These are phyloP conservation scores for Penaeus japonicus DNA, from an alignment of 1,140 invertebrate genomes.

Conservation along the genomic window DNA sequence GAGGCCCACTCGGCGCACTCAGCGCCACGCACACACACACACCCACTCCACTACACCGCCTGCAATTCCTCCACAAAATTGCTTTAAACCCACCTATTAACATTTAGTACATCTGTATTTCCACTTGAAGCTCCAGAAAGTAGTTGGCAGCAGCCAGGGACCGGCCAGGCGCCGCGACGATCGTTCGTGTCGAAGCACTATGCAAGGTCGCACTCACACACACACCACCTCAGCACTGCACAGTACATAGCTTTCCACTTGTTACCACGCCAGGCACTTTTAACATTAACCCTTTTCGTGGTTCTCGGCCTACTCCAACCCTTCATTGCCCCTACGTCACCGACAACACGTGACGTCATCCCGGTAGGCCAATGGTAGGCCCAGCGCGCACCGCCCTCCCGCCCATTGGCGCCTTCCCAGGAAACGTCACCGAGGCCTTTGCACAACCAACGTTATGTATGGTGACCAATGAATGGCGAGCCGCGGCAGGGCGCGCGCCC, in stretches of 20 bases:
- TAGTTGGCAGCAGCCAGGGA: neutral
- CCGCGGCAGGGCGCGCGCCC: slow-evolving; percentile 9
- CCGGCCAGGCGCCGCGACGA: too few species aligned
- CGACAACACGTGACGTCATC: neutral
- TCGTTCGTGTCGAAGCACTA: neutral
- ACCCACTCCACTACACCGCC: slow-evolving; percentile 4
- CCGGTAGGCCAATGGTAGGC: slow-evolving; percentile 41
- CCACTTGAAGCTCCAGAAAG: neutral
- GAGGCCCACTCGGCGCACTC: slow-evolving; percentile 29
- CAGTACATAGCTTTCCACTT: slow-evolving; percentile 48
- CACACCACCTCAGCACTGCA: slow-evolving; percentile 11
- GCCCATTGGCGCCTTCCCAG: slow-evolving; percentile 30
- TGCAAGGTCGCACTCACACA: neutral
- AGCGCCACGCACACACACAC: slow-evolving; percentile 8
- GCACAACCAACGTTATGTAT: slow-evolving; percentile 46
- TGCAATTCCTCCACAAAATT: slow-evolving; percentile 29
- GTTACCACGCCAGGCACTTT: slow-evolving; percentile 50
- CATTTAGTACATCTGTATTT: slow-evolving; percentile 37
- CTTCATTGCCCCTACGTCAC: slow-evolving; percentile 37
- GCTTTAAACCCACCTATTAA: slow-evolving; percentile 47
- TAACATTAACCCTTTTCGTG: slow-evolving; percentile 51
- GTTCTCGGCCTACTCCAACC: slow-evolving; percentile 49
- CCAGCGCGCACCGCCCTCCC: neutral
- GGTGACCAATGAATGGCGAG: slow-evolving; percentile 51
- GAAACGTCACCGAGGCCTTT: slow-evolving; percentile 48